Evolutionary conservation across 2,888 invertebrate genomes (phyloP), one percentile per base, ranked within the genome.

Genomic region (Bugulina stolonifera): DNA sequence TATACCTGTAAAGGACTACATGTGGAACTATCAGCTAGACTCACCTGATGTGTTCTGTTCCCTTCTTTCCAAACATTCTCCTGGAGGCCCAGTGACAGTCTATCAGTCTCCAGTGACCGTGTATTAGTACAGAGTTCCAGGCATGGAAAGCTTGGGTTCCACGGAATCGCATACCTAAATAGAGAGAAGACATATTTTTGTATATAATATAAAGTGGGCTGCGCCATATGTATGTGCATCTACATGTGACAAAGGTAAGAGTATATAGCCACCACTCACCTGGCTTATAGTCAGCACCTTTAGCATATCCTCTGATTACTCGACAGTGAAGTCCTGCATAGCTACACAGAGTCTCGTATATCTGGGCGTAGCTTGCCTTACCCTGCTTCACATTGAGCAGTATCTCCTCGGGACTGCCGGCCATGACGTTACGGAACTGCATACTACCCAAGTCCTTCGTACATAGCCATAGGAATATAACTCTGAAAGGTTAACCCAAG

Each of bases 81-180:
- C 84, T 77, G 2, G 84, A 83, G 1, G 84, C 84, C 84, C 84
- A 84, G 75, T 84, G 84, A 58, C 82, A 83, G 75, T 84, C 84
- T 18, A 84, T 80, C 71, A 84, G 76, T 64, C 83, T 81, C 84
- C 84, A 84, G 23, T 81, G 81, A 3, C 82, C 82, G 55, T 83
- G 81, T 74, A 84, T 83, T 73, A 83, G 80, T 27, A 84, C 83
- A 23, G 84, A 81, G 70, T 83, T 84, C 84, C 84, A 84, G 1
- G 83, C 82, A 76, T 84, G 84, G 76, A 83, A 82, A 73, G 82
- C 83, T 71, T 80, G 78, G 5, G 82, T 82, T 0, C 80, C 81
- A n/a, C 79, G 78, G 76, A 84, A 84, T 73, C 79, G 80, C 80
- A 82, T 82, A 32, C 84, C 84, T 3, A 54, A n/a, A n/a, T n/a